Percentiles rank a stretch among this genome's conserved stretches.
Conservation (phyloP, 2,113 vertebrate genomes). For the Myotis lucifugus region DNA sequence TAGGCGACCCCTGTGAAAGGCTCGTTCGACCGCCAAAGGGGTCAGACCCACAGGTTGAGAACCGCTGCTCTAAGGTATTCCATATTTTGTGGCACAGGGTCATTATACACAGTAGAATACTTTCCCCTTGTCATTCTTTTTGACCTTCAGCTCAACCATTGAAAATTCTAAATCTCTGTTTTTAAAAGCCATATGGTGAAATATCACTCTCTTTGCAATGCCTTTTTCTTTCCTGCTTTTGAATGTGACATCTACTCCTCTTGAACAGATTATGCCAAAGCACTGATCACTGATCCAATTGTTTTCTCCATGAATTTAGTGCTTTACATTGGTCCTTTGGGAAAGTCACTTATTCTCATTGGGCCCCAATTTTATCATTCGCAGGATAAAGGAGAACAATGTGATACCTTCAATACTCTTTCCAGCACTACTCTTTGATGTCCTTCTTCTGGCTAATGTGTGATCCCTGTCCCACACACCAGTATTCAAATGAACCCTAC, state of each 20-base stretch:
- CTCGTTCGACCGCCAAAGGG: too few species aligned
- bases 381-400: not conserved
- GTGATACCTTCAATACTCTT: not conserved
- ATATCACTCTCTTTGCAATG: not conserved
- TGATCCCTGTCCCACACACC: not conserved
- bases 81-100: not conserved
- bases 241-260: not conserved
- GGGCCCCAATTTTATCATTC: not conserved
- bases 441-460: not conserved
- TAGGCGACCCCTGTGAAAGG: too few species aligned
- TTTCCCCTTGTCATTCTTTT: not conserved
- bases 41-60: not conserved
- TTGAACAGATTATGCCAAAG: not conserved
- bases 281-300: not conserved
- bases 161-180: not conserved
- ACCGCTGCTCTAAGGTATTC: not conserved
- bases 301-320: not conserved
- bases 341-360: not conserved
- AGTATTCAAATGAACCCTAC: not conserved
- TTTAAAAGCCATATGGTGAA: not conserved
- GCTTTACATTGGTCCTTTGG: not conserved
- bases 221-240: not conserved
- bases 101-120: not conserved
- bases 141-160: not conserved
- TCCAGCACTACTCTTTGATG: not conserved